phyloP scores from a whole-genome alignment of 2,797 vertebrate genomes.

The Centropyge bicolor region DNA sequence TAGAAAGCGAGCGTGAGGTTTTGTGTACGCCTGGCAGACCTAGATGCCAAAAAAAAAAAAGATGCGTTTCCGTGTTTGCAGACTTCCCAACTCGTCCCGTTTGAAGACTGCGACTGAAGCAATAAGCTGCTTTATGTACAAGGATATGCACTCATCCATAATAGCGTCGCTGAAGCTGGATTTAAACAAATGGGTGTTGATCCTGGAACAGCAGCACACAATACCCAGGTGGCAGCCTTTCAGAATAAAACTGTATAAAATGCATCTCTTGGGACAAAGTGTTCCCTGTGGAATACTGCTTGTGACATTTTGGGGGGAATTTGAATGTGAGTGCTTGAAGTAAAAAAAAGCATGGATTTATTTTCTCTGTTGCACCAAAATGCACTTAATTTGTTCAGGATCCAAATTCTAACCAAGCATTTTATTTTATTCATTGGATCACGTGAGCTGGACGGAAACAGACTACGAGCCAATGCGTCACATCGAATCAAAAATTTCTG shows the following conservation, averaged over 20 bases:
- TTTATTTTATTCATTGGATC: neutral
- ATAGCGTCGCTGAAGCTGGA: slow-evolving; percentile 24
- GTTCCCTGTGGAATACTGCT: slow-evolving; percentile 26
- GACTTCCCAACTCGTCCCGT: neutral
- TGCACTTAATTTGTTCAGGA: neutral
- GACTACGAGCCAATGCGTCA: neutral
- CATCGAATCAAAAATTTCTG: neutral
- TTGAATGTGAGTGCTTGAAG: neutral
- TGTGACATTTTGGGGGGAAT: neutral
- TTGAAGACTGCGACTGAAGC: slow-evolving; percentile 17
- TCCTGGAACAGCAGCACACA: slow-evolving; percentile 26
- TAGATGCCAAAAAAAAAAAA: neutral
- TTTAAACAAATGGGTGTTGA: slow-evolving; percentile 46
- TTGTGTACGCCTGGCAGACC: slow-evolving; percentile 13
- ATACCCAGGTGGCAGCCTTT: slow-evolving; percentile 42
- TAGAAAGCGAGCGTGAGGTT: neutral
- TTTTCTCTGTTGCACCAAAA: neutral
- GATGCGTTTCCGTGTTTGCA: slow-evolving; percentile 1
- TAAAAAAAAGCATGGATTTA: neutral
- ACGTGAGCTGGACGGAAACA: neutral
- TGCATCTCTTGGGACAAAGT: slow-evolving; percentile 27
- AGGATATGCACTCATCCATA: slow-evolving; percentile 16
- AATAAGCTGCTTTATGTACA: slow-evolving; percentile 31
- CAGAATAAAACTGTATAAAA: slow-evolving; percentile 25
- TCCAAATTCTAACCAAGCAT: no score